Conservation (phyloP, 2,113 vertebrate species). For the Plecturocebus donacophilus region DNA sequence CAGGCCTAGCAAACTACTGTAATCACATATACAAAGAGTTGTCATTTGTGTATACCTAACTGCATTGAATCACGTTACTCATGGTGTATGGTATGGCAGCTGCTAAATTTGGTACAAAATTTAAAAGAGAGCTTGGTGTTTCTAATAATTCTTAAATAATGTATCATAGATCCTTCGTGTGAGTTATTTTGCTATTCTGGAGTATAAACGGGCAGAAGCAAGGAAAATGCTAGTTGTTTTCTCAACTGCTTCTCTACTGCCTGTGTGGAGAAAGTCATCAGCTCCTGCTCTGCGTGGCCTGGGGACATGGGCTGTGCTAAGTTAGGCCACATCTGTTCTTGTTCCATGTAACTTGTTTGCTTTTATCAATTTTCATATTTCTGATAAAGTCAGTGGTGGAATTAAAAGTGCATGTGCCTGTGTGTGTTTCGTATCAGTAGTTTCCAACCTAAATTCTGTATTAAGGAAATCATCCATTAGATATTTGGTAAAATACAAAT, state of each 20-base stretch:
- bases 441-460: slow-evolving; percentile 11
- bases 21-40: neutral
- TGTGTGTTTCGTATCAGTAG: neutral
- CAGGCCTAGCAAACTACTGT: neutral
- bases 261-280: neutral
- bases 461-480: neutral
- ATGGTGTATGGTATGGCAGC: neutral
- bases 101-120: neutral
- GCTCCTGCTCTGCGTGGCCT: neutral
- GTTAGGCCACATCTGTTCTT: neutral
- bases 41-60: neutral
- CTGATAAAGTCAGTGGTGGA: neutral
- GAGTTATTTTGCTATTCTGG: neutral
- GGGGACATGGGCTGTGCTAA: neutral
- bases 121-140: neutral
- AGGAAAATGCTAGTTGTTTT: neutral
- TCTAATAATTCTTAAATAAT: neutral
- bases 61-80: neutral
- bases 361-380: neutral
- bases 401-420: neutral
- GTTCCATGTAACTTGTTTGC: neutral
- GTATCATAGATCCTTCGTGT: neutral
- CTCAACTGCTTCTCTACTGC: neutral
- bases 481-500: neutral
- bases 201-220: neutral